These are phyloP conservation scores for Diachasma alloeum DNA, from an alignment of 1,140 invertebrate species.

Conservation along the genomic window DNA sequence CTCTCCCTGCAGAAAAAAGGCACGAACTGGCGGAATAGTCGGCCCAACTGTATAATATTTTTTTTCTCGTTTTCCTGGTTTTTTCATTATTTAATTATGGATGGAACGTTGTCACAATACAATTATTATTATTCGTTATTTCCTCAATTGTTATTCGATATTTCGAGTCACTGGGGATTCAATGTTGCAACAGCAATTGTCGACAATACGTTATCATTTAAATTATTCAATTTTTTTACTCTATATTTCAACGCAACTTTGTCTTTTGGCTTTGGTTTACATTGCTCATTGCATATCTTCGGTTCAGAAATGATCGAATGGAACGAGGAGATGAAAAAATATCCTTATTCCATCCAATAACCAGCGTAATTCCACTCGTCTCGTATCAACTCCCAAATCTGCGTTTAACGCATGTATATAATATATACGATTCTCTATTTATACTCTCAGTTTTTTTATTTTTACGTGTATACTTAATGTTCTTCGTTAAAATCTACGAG, in stretches of 20 bases:
- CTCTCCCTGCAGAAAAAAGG: slow-evolving; percentile 62
- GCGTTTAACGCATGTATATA: slow-evolving; percentile 29
- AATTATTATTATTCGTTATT: slow-evolving; percentile 39
- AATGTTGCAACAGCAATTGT: not conserved
- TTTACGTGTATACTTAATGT: slow-evolving; percentile 43
- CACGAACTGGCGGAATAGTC: slow-evolving; percentile 66
- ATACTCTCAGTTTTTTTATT: slow-evolving; percentile 24
- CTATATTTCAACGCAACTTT: not conserved
- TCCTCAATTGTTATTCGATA: not conserved
- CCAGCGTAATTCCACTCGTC: not conserved
- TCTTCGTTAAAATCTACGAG: slow-evolving; percentile 37
- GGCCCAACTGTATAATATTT: slow-evolving; percentile 67
- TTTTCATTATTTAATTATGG: slow-evolving; percentile 63
- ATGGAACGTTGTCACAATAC: slow-evolving; percentile 67
- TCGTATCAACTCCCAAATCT: not conserved
- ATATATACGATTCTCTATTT: slow-evolving; percentile 27
- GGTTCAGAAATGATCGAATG: not conserved
- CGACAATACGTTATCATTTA: slow-evolving; percentile 1
- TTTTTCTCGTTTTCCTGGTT: not conserved
- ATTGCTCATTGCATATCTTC: not conserved
- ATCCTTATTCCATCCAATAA: not conserved
- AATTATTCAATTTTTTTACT: not conserved
- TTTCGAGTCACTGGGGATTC: not conserved
- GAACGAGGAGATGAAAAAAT: not conserved
- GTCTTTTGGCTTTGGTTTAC: not conserved